Base-by-base conservation (phyloP, 2,113 vertebrate species). In the Pogonocichla stellata region DNA sequence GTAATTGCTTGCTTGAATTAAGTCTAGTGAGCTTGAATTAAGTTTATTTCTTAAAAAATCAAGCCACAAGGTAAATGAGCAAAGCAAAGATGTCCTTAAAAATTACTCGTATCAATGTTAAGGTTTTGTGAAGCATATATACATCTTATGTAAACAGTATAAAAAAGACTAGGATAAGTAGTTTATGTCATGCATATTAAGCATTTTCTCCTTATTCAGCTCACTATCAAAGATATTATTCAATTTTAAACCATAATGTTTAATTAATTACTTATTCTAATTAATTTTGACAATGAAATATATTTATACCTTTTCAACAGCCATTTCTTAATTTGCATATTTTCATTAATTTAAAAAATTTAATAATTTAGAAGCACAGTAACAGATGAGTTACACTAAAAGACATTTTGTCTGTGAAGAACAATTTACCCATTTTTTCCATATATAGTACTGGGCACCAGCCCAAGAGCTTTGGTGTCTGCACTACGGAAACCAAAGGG, bases 291-390 rank as follows among this genome's bases (percentile, higher is more conserved):
- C 90, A 97, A 98, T 97, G 96, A 98, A 97, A 98, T 97, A 97
- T 98, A 98, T 98, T 97, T 98, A 97, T 98, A 97, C 95, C 84
- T 98, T 98, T 98, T 98, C 93, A 97, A 98, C 97, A 97, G 95
- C 92, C 95, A 98, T 97, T 98, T 96, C 96, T 96, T 98, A 98
- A 99, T 99, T 99, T 98, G 92, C 98, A 98, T 99, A 98, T 98
- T 99, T 98, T 98, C 98, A 98, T 99, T 99, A 99, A 98, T 98
- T 96, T 96, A 98, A 97, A 97, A 98, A 84, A 98, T 98, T 98
- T 93, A 98, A 99, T 99, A 98, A 99, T 98, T 99, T 98, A 99
- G 95, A 97, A 97, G 75, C 33, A 97, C 89, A 96, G 92, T 96
- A 98, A 97, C 96, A 97, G 97, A 98, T 96, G 93, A 98, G 98